Evolutionary conservation across 2,113 vertebrate species (phyloP).

Genomic region (Crypturellus undulatus): DNA sequence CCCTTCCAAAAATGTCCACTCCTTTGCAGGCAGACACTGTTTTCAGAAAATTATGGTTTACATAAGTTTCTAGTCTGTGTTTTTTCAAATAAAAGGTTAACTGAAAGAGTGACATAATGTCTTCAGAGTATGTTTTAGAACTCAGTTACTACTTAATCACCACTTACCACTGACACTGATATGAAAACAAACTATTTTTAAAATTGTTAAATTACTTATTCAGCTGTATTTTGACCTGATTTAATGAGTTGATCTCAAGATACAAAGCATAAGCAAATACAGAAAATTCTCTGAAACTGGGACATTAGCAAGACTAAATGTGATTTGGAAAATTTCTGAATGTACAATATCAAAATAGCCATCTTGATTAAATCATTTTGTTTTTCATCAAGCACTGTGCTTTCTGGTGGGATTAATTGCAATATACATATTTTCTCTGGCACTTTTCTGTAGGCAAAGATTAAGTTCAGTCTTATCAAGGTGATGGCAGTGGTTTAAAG

Average conservation of each 20-base stretch:
- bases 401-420: neutral
- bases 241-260: neutral
- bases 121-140: neutral
- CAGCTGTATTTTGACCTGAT: neutral
- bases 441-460: neutral
- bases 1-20: neutral
- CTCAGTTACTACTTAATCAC: neutral
- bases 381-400: neutral
- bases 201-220: neutral
- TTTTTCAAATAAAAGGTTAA: neutral
- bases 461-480: neutral
- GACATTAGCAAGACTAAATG: neutral
- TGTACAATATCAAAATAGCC: neutral
- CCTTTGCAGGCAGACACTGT: accelerated
- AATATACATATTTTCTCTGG: neutral
- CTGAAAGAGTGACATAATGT: neutral
- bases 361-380: neutral
- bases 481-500: neutral
- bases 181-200: neutral
- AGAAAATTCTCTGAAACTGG: neutral
- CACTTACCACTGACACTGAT: neutral
- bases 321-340: neutral
- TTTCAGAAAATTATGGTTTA: neutral
- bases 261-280: neutral
- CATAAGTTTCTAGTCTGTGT: neutral